Evolutionary conservation across 2,113 vertebrate genomes (phyloP), one percentile per base, ranked within the genome.

Genomic region (Bombycilla garrulus): DNA sequence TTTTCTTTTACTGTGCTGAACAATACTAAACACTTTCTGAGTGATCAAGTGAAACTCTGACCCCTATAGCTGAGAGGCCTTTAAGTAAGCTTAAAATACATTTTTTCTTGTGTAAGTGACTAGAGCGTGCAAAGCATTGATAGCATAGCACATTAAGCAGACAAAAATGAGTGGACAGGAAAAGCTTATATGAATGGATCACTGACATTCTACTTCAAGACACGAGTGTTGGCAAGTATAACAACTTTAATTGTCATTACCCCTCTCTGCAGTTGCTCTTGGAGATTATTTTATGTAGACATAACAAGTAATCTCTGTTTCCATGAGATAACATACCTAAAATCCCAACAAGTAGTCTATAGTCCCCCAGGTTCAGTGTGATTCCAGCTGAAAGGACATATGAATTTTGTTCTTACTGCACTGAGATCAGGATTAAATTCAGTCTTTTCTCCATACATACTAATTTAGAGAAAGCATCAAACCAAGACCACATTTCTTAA

Each of bases 201-300:
- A 25, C 10, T 0, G 0, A 54, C 15, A 38, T 62, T 57, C 23
- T 48, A 44, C 26, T 70, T 92, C 33, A 83, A 86, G 44, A 83
- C 4, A 6, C 0, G 0, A 77, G 9, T 50, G 19, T 11, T 84
- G 20, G 31, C 42, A 73, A 89, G 19, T 2, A 7, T 13, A 84
- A 66, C 12, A 58, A 51, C 7, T 78, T 86, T 21, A 56, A 91
- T 74, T 36, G 35, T 58, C 77, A 60, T 38, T 92, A 22, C 3
- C 20, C 12, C 8, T 47, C 64, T 66, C 31, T 40, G 48, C 60
- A 58, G 24, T 17, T 86, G 24, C 36, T 91, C 26, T 36, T 72
- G 42, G 21, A 24, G 62, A 53, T 31, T 81, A 54, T 92, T 51
- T 33, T 62, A 21, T 9, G 26, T 7, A 47, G 35, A 42, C 15